Conservation (phyloP, 1,140 invertebrate genomes). For the Euwallacea similis region DNA sequence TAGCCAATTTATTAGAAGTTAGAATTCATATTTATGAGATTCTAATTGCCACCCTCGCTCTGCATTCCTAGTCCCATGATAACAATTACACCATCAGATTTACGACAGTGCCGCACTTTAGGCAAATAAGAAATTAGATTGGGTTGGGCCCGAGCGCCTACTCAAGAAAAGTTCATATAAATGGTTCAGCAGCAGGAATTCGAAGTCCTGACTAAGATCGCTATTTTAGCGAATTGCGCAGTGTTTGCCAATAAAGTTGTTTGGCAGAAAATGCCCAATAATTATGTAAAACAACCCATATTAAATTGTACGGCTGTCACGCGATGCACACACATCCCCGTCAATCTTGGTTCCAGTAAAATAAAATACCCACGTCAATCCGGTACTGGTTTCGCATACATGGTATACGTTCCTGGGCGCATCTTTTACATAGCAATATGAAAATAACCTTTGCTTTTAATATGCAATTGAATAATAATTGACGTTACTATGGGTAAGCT, state of each 20-base stretch:
- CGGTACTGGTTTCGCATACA: constrained; percentile 6
- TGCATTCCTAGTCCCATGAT: constrained; percentile 4
- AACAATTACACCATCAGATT: constrained; percentile 1
- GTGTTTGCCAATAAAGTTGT: too few relatives aligned
- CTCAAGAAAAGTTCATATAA: too few relatives aligned
- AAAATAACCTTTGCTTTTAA: constrained; percentile 34
- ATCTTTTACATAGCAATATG: constrained; percentile 18
- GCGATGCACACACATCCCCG: too few relatives aligned
- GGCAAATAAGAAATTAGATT: too few relatives aligned
- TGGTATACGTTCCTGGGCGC: constrained; percentile 19
- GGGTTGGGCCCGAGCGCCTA: too few relatives aligned
- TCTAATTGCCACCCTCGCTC: constrained; percentile 17
- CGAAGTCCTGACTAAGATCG: too few relatives aligned
- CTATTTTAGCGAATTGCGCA: too few relatives aligned
- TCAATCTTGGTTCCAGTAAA: not conserved
- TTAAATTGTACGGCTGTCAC: too few relatives aligned
- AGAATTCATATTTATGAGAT: constrained; percentile 8
- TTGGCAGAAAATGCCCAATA: too few relatives aligned
- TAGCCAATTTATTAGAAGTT: constrained; percentile 6
- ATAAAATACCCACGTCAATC: not conserved
- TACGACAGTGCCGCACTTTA: not conserved
- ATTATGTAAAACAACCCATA: too few relatives aligned
- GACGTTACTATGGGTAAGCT: constrained; percentile 20
- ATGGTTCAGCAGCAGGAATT: too few relatives aligned
- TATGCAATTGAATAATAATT: constrained; percentile 34